phyloP scores from a whole-genome alignment of 2,888 invertebrate genomes.

The Chloroclystis v-ata region DNA sequence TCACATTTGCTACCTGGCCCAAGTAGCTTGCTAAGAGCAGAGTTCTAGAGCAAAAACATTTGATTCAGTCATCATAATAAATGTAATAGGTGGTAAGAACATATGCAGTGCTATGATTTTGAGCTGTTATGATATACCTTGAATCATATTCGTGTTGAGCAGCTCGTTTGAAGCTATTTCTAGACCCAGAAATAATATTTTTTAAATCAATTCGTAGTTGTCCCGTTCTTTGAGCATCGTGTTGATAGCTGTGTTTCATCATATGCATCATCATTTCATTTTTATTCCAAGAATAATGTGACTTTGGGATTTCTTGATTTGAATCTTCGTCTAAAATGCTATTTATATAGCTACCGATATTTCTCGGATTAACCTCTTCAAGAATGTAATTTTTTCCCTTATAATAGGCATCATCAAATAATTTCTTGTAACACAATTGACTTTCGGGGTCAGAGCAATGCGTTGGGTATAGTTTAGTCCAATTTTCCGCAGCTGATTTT shows the following conservation, averaged over 20 bases:
- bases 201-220: constrained; percentile 33
- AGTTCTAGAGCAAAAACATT: neutral
- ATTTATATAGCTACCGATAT: constrained; percentile 30
- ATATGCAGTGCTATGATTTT: too few relatives aligned
- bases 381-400: constrained; percentile 38
- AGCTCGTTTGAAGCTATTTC: constrained; percentile 43
- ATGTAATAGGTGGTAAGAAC: too few relatives aligned
- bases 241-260: constrained; percentile 70
- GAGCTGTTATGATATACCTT: too few relatives aligned
- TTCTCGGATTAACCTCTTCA: constrained; percentile 31
- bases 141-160: constrained; percentile 55
- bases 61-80: too few relatives aligned
- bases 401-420: constrained; percentile 52
- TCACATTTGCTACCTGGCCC: constrained; percentile 47
- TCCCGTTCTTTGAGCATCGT: constrained; percentile 49
- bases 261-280: constrained; percentile 57
- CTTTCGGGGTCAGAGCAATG: constrained; percentile 55
- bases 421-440: constrained; percentile 42
- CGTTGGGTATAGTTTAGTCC: constrained; percentile 53
- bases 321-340: neutral
- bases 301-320: neutral
- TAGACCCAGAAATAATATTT: constrained; percentile 46
- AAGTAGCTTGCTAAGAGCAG: constrained; percentile 52
- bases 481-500: constrained; percentile 44
- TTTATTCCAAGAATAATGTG: constrained; percentile 74